A percentile compares a stretch with the other conserved stretches of the same genome.
Conservation (phyloP, 2,113 vertebrate genomes). For the Hemiprocne comata region DNA sequence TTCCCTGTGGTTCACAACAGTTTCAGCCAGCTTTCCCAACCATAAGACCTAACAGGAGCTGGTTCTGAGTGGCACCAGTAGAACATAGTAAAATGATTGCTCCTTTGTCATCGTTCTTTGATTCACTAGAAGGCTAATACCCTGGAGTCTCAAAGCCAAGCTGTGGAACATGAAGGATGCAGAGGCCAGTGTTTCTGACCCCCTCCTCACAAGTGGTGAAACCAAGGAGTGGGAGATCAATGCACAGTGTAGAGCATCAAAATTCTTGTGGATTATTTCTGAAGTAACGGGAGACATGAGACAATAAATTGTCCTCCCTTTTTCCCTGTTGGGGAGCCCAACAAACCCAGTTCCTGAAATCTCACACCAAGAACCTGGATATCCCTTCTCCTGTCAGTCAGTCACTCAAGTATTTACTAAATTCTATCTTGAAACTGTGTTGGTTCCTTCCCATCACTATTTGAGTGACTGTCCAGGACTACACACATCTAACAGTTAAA, state of each 20-base stretch:
- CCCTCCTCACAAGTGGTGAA: not conserved
- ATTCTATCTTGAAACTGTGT: not conserved
- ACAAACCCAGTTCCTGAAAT: not conserved
- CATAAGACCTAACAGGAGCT: not conserved
- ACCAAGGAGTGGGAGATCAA: not conserved
- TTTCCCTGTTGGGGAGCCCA: rapidly evolving
- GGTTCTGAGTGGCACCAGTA: not conserved
- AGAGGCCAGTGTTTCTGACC: not conserved
- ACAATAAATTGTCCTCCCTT: not conserved
- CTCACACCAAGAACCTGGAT: not conserved
- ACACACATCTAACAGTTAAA: not conserved
- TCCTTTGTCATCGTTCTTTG: not conserved
- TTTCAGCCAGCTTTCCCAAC: not conserved
- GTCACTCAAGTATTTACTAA: not conserved
- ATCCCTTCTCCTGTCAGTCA: not conserved
- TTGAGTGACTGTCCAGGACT: not conserved
- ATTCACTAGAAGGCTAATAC: not conserved
- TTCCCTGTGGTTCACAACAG: not conserved
- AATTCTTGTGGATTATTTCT: not conserved
- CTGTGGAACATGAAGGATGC: not conserved
- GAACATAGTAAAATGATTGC: not conserved
- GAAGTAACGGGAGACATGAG: not conserved
- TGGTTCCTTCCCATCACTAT: not conserved
- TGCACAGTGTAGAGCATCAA: not conserved
- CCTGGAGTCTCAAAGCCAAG: not conserved